Percentiles rank a stretch among this genome's conserved stretches.
These are phyloP conservation scores for Ptyas mucosa DNA, from an alignment of 2,113 vertebrate species.

Conservation along the genomic window DNA sequence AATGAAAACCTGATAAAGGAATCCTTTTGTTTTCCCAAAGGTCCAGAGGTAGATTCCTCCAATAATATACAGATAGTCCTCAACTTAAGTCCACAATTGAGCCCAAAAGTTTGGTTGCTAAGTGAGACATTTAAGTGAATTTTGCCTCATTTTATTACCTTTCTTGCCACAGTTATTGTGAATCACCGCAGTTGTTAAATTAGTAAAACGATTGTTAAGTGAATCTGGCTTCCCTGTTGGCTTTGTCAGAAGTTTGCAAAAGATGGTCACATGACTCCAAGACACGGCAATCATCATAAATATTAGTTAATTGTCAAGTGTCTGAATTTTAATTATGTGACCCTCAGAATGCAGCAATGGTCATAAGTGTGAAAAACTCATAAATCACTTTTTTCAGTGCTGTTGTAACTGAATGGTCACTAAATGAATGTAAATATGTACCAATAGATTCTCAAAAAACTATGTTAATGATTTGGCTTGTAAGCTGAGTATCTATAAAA, in stretches of 20 bases:
- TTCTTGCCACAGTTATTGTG: background rate
- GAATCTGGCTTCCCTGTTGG: background rate
- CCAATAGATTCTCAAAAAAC: background rate
- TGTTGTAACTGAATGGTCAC: background rate
- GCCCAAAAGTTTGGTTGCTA: background rate
- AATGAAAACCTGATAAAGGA: constrained; percentile 40
- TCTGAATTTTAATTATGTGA: background rate
- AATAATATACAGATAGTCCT: background rate
- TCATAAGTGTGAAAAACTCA: background rate
- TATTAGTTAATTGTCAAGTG: background rate
- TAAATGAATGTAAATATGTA: background rate
- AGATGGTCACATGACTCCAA: background rate
- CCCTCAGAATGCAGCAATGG: background rate
- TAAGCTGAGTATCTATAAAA: background rate
- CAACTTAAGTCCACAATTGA: background rate
- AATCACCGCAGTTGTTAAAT: background rate
- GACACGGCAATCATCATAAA: background rate
- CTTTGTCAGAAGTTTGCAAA: background rate
- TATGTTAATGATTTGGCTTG: background rate
- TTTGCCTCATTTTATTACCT: background rate
- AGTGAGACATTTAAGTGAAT: background rate
- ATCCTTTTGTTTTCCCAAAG: constrained; percentile 14
- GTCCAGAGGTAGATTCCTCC: constrained; percentile 33
- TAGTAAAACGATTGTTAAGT: background rate
- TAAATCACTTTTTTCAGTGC: background rate